A percentile compares a stretch with the other conserved stretches of the same genome.
Evolutionary conservation across 2,888 invertebrate genomes (phyloP).

Genomic region (Idaea straminata): DNA sequence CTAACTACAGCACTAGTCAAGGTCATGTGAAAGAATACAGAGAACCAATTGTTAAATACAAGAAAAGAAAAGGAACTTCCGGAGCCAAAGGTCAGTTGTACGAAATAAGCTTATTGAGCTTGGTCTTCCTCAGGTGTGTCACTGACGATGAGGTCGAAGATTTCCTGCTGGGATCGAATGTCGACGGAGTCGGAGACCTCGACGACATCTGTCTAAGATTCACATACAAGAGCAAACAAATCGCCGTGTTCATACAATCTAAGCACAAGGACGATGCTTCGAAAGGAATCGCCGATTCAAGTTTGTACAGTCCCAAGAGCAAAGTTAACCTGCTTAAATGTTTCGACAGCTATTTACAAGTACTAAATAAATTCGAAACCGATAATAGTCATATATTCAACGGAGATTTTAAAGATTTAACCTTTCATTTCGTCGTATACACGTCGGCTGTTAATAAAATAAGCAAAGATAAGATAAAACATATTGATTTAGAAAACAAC

Average conservation of each 20-base stretch:
- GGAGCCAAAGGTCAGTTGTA: slow-evolving; percentile 2
- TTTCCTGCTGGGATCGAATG: not conserved
- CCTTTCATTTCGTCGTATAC: not conserved
- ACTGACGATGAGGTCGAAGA: not conserved
- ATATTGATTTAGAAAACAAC: not conserved
- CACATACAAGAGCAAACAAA: not conserved
- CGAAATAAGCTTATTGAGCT: not conserved
- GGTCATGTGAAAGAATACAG: not conserved
- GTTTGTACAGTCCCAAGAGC: not conserved
- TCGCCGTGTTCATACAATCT: slow-evolving; percentile 1
- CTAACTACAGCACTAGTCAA: not conserved
- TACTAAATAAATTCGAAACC: not conserved
- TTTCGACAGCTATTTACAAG: slow-evolving; percentile 1
- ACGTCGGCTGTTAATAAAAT: slow-evolving; percentile 3
- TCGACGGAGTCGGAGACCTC: not conserved
- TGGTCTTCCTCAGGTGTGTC: not conserved
- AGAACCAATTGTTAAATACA: not conserved
- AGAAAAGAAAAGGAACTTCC: not conserved
- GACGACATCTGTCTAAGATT: slow-evolving; percentile 2
- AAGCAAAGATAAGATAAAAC: not conserved
- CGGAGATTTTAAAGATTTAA: not conserved
- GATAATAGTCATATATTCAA: not conserved
- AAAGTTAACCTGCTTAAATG: not conserved
- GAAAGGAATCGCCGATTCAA: not conserved
- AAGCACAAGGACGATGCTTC: not conserved